Conservation (phyloP, 2,797 vertebrate species). For the Triplophysa bombifrons region DNA sequence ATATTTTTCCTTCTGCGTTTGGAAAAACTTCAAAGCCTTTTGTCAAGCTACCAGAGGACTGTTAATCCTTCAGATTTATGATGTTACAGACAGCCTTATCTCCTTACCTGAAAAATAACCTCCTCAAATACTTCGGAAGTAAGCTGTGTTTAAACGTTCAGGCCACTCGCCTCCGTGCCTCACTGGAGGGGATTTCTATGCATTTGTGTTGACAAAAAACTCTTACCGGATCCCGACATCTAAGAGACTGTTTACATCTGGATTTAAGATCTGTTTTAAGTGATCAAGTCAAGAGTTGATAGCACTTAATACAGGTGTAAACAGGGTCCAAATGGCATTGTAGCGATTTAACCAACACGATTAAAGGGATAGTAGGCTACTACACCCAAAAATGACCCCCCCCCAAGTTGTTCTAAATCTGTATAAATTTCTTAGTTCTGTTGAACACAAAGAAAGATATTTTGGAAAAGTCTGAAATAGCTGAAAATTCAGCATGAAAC, state of each 20-base stretch:
- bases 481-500: neutral
- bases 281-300: neutral
- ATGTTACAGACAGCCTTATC: conserved; percentile 34
- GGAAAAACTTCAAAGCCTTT: conserved; percentile 39
- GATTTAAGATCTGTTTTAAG: neutral
- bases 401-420: no score
- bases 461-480: neutral
- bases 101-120: conserved; percentile 43
- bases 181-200: conserved; percentile 9
- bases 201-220: neutral
- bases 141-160: conserved; percentile 25
- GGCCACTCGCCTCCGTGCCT: neutral
- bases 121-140: conserved; percentile 29
- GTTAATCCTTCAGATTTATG: conserved; percentile 28
- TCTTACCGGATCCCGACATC: conserved; percentile 5
- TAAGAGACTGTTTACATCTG: neutral
- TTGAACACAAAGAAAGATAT: no score
- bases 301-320: neutral
- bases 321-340: neutral
- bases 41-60: conserved; percentile 22
- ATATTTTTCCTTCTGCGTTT: conserved; percentile 38
- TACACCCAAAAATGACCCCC: no score
- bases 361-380: neutral
- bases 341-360: neutral
- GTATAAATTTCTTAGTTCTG: no score